phyloP scores from a whole-genome alignment of 2,113 vertebrate genomes.

The Alaudala cheleensis region DNA sequence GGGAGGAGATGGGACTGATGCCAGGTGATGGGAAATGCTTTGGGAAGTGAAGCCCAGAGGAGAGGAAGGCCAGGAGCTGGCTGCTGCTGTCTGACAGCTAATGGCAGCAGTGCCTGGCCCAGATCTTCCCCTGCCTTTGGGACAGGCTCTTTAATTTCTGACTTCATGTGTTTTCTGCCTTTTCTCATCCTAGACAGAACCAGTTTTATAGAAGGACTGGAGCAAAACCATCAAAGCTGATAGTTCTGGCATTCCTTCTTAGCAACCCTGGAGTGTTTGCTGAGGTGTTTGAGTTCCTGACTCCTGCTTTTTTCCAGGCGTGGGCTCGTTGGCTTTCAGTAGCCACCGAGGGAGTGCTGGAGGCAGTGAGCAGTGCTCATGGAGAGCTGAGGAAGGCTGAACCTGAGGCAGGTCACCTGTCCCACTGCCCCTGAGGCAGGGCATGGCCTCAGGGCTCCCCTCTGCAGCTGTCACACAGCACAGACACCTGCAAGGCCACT shows the following conservation, averaged over 20 bases:
- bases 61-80: background rate
- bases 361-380: background rate
- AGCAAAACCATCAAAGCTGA: background rate
- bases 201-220: background rate
- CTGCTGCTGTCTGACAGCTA: background rate
- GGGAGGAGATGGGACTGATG: too few species aligned
- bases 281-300: background rate
- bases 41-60: background rate
- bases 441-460: background rate
- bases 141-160: background rate
- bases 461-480: background rate
- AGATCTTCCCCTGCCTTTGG: background rate
- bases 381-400: background rate
- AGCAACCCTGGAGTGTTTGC: background rate
- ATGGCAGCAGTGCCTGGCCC: background rate
- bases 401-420: rapidly evolving
- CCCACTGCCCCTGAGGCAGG: background rate
- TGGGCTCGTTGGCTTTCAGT: background rate
- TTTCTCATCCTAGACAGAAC: background rate
- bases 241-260: background rate
- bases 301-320: background rate
- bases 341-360: background rate
- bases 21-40: background rate
- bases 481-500: background rate
- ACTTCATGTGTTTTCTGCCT: background rate